Evolutionary conservation across 2,888 invertebrate species (phyloP).

Genomic region (Coleophora flavipennella): DNA sequence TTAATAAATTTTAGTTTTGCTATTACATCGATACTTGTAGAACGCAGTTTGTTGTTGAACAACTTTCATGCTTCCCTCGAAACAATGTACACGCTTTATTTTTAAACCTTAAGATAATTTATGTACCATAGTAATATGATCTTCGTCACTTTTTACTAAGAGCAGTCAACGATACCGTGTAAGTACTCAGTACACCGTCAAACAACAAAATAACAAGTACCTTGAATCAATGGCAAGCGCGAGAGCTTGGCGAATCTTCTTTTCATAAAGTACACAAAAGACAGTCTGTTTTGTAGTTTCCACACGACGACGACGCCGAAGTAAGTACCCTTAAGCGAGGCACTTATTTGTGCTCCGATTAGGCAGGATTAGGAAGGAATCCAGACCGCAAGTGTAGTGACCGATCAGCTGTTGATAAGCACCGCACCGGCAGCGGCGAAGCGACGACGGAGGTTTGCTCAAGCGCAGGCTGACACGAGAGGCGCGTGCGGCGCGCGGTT

Average conservation of each 20-base stretch:
- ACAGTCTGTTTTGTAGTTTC: too few species aligned
- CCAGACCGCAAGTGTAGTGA: conserved; percentile 9
- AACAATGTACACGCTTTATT: too few species aligned
- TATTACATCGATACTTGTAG: too few species aligned
- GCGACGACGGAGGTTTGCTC: conserved; percentile 19
- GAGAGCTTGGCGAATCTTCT: conserved; percentile 24
- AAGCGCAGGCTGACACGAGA: conserved; percentile 37
- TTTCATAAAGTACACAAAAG: too few species aligned
- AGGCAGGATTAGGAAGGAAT: not conserved
- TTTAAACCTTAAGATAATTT: too few species aligned
- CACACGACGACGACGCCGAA: not conserved
- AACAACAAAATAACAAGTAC: conserved; percentile 25
- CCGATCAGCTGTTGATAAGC: conserved; percentile 25
- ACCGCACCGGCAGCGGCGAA: conserved; percentile 8
- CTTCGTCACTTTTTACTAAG: too few species aligned
- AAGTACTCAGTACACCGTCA: too few species aligned
- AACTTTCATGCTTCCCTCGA: too few species aligned
- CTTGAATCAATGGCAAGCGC: conserved; percentile 49
- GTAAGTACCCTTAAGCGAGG: not conserved
- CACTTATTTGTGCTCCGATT: not conserved
- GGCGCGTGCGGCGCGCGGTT: conserved; percentile 48
- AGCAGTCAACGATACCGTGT: too few species aligned
- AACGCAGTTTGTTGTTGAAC: too few species aligned
- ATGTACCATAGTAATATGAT: too few species aligned
- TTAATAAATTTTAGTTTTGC: too few species aligned